Base-by-base conservation (phyloP, 2,113 vertebrate species). In the Penelope pileata region DNA sequence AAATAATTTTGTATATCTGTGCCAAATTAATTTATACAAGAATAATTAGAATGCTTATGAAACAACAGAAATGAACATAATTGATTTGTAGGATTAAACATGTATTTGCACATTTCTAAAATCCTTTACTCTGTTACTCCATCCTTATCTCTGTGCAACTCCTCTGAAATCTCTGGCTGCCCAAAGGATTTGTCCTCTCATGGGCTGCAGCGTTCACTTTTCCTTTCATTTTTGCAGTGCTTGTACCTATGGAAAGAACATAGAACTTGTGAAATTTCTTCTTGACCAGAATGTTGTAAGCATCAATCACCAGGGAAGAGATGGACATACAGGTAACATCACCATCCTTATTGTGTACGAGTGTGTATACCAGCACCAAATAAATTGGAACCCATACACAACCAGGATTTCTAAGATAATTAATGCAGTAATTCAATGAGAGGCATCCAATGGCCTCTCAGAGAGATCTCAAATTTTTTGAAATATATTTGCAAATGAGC, bases 301-400 rank as follows among this genome's bases (percentile, higher is more conserved):
- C 95, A 98, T 99, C 94, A 99, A 99, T 82, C 98, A 99, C 45
- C 99, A 99, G 96, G 99, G 99, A 93, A 98, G 99, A 96, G 99
- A 99, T 4, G 99, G 99, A 36, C 99, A 99, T 92, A 99, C 99
- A 95, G 99, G 99, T 99, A 97, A 96, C 70, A 84, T 12, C 50
- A 1, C 12, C 19, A 6, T 38, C 3, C 8, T 51, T 4, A 1
- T 3, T 29, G 27, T 21, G 12, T 26, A 1, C 14, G 26, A 47
- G 54, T 27, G 26, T 9, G 3, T 6, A 1, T 1, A 9, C 14
- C 83, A 66, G 45, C 47, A 60, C 26, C 38, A 38, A 15, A 66
- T n/a, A 5, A 1, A 0, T 5, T 32, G 51, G 32, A 34, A 72
- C 30, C 43, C 50, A 7, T 1, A 9, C 10, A 12, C 23, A 18